Percentiles rank a stretch among this genome's conserved stretches.
phyloP scores from a whole-genome alignment of 2,113 vertebrate species.

The Trogon melanurus region DNA sequence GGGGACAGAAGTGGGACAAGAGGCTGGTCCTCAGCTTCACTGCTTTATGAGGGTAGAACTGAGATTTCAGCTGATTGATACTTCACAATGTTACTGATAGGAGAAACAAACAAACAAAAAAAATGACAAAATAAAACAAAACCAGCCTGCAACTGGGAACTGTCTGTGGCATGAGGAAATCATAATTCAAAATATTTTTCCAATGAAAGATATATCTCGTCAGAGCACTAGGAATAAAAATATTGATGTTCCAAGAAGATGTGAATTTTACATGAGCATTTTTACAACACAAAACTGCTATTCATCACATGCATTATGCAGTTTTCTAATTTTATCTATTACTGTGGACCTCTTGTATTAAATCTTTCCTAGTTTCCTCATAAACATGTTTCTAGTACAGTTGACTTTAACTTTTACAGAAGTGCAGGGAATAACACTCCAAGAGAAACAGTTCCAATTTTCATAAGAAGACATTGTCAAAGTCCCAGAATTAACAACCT shows the following conservation, averaged over 20 bases:
- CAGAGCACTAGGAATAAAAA: not conserved
- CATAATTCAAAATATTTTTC: not conserved
- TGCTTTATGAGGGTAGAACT: not conserved
- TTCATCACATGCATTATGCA: conserved; percentile 18
- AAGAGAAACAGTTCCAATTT: not conserved
- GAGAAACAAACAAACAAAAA: not conserved
- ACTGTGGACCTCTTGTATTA: not conserved
- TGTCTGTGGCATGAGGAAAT: not conserved
- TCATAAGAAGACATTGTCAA: not conserved
- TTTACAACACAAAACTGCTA: not conserved
- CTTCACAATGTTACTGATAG: not conserved
- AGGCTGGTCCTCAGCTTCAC: not conserved
- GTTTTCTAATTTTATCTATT: conserved; percentile 29
- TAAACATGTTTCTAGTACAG: not conserved
- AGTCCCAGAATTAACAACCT: not conserved
- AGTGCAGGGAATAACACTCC: not conserved
- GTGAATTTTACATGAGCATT: conserved; percentile 17
- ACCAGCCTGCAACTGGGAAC: not conserved
- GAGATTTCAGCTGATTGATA: not conserved
- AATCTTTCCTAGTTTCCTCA: conserved; percentile 1
- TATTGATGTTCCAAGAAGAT: not conserved
- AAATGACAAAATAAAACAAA: not conserved
- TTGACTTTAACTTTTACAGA: not conserved
- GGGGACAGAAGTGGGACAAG: not conserved
- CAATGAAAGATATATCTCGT: not conserved